These are phyloP conservation scores for Globicephala melas DNA, from an alignment of 2,113 vertebrate species.

Conservation along the genomic window DNA sequence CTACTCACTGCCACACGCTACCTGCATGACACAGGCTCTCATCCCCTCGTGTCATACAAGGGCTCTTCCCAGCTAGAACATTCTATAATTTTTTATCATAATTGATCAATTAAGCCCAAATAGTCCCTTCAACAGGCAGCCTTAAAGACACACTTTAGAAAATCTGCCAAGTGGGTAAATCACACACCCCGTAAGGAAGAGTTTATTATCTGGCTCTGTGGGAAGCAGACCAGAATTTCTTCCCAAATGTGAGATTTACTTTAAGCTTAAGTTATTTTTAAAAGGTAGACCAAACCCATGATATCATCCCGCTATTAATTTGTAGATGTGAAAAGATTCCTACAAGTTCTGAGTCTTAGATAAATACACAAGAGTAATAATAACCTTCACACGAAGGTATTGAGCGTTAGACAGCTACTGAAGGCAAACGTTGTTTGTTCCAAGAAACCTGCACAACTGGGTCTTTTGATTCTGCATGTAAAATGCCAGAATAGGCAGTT, in stretches of 20 bases:
- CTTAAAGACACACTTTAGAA: conserved; percentile 13
- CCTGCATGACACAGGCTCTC: neutral
- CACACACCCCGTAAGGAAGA: neutral
- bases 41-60: neutral
- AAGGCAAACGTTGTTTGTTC: neutral
- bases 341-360: conserved; percentile 34
- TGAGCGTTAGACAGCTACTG: neutral
- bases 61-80: neutral
- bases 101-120: conserved; percentile 44
- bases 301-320: conserved; percentile 71
- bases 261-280: conserved; percentile 75
- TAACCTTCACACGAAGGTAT: neutral
- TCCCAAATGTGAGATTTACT: conserved; percentile 63
- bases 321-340: conserved; percentile 46
- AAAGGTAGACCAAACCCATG: conserved; percentile 68
- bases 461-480: conserved; percentile 13
- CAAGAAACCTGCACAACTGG: neutral
- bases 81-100: conserved; percentile 28
- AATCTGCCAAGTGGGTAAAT: neutral
- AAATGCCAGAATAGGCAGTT: conserved; percentile 47
- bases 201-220: conserved; percentile 63
- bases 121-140: conserved; percentile 10
- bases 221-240: conserved; percentile 69
- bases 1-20: neutral
- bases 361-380: conserved; percentile 66